A percentile compares a stretch with the other conserved stretches of the same genome.
Evolutionary conservation across 2,888 invertebrate genomes (phyloP).

Genomic region (Buathra laborator): DNA sequence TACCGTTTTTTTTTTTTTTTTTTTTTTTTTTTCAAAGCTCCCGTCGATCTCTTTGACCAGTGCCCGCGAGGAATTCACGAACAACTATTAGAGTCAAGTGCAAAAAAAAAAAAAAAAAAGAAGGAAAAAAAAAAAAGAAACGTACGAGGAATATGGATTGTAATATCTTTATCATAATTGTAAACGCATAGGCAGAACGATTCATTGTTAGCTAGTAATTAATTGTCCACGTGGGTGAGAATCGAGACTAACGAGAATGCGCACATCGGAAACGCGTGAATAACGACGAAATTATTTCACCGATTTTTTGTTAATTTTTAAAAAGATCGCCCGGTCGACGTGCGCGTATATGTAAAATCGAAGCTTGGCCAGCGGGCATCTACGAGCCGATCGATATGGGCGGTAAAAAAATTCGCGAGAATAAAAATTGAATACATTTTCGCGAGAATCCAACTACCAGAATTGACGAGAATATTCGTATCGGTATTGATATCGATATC

Average conservation of each 20-base stretch:
- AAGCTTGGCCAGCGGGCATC: slow-evolving; percentile 15
- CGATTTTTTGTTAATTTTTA: neutral
- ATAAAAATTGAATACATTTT: neutral
- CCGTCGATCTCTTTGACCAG: slow-evolving; percentile 3
- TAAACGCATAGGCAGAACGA: slow-evolving; percentile 67
- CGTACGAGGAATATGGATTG: slow-evolving; percentile 67
- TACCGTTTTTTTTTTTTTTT: neutral
- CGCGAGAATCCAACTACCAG: neutral
- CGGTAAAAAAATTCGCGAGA: neutral
- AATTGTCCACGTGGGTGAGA: slow-evolving; percentile 71
- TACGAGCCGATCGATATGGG: slow-evolving; percentile 8
- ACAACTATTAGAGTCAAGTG: slow-evolving; percentile 11
- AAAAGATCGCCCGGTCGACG: neutral
- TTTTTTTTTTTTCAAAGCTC: neutral
- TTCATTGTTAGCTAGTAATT: slow-evolving; percentile 77
- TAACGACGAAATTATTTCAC: neutral
- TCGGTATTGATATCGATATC: neutral
- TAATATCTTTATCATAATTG: slow-evolving; percentile 72
- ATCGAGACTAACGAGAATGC: slow-evolving; percentile 29
- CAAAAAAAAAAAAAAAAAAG: slow-evolving; percentile 15
- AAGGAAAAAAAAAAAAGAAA: slow-evolving; percentile 31
- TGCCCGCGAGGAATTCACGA: slow-evolving; percentile 23
- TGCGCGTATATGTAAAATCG: neutral
- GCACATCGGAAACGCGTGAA: slow-evolving; percentile 41
- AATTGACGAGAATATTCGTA: neutral